Percentiles rank a stretch among this genome's conserved stretches.
These are phyloP conservation scores for Colletes collaris DNA, from an alignment of 2,888 invertebrate species.

Conservation along the genomic window DNA sequence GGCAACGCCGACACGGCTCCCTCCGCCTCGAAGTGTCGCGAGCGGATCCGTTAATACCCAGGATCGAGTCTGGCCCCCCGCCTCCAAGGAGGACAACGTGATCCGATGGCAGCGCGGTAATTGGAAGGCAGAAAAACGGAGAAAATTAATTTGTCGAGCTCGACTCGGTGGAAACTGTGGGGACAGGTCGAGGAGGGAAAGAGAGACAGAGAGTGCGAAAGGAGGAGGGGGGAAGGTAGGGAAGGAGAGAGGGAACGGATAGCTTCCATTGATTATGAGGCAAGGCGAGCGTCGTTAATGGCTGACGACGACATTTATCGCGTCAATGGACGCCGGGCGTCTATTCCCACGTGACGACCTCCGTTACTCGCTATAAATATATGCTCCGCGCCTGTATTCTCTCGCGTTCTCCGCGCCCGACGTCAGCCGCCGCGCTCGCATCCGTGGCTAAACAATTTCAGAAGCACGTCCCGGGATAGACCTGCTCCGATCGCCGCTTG, in stretches of 20 bases:
- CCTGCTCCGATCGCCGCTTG: conserved; percentile 22
- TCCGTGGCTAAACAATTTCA: conserved; percentile 51
- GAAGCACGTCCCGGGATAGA: conserved; percentile 30
- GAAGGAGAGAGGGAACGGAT: conserved; percentile 62
- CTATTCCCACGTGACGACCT: conserved; percentile 73
- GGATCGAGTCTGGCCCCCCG: conserved; percentile 29
- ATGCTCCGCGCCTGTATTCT: conserved; percentile 41
- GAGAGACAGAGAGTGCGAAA: not conserved
- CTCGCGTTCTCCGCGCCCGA: conserved; percentile 24
- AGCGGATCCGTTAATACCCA: conserved; percentile 44
- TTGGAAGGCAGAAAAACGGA: conserved; percentile 67
- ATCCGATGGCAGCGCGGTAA: conserved; percentile 63
- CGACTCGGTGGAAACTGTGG: conserved; percentile 58
- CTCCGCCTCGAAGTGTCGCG: conserved; percentile 33
- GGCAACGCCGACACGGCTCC: conserved; percentile 25
- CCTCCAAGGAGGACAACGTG: conserved; percentile 50
- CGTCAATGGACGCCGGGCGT: conserved; percentile 77
- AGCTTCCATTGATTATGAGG: conserved; percentile 79
- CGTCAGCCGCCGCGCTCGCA: conserved; percentile 45
- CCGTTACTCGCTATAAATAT: conserved; percentile 77
- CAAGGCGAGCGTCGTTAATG: conserved; percentile 76
- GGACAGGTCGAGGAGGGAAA: conserved; percentile 34
- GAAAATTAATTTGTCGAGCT: conserved; percentile 75
- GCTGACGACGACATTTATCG: conserved; percentile 78
- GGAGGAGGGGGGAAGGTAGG: not conserved